These are phyloP conservation scores for Metopolophium dirhodum DNA, from an alignment of 1,140 invertebrate species.

Conservation along the genomic window DNA sequence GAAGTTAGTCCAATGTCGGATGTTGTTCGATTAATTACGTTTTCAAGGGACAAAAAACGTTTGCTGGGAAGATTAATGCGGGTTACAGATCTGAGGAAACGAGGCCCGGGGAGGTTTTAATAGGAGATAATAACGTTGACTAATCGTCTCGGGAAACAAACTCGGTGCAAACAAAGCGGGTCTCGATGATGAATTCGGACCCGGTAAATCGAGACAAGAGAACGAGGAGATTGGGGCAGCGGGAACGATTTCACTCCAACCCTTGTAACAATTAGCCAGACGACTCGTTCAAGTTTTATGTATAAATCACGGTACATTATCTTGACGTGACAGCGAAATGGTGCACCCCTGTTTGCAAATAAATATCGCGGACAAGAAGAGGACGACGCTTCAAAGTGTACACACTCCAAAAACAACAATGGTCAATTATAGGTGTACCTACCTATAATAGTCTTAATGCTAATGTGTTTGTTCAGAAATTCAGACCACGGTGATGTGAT, in stretches of 20 bases:
- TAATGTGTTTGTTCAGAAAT: background rate
- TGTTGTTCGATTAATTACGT: constrained; percentile 53
- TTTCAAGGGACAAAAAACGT: constrained; percentile 50
- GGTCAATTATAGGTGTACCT: background rate
- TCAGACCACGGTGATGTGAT: too few relatives aligned
- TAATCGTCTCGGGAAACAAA: constrained; percentile 47
- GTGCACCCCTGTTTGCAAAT: background rate
- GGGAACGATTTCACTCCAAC: background rate
- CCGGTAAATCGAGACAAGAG: background rate
- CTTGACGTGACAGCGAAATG: constrained; percentile 29
- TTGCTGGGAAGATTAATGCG: constrained; percentile 46
- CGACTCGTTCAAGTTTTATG: constrained; percentile 40
- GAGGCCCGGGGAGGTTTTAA: constrained; percentile 13
- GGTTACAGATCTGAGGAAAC: constrained; percentile 43
- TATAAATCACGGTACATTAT: constrained; percentile 38
- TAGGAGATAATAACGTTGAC: constrained; percentile 56
- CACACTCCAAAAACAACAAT: background rate
- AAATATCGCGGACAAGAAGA: background rate
- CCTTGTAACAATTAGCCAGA: constrained; percentile 50
- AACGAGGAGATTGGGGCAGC: background rate
- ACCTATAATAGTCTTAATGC: background rate
- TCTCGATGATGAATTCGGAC: constrained; percentile 39
- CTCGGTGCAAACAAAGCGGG: constrained; percentile 46
- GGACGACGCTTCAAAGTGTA: background rate
- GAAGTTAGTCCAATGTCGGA: constrained; percentile 5